Evolutionary conservation across 2,888 invertebrate genomes (phyloP).

Genomic region (Lomographa bimaculata): DNA sequence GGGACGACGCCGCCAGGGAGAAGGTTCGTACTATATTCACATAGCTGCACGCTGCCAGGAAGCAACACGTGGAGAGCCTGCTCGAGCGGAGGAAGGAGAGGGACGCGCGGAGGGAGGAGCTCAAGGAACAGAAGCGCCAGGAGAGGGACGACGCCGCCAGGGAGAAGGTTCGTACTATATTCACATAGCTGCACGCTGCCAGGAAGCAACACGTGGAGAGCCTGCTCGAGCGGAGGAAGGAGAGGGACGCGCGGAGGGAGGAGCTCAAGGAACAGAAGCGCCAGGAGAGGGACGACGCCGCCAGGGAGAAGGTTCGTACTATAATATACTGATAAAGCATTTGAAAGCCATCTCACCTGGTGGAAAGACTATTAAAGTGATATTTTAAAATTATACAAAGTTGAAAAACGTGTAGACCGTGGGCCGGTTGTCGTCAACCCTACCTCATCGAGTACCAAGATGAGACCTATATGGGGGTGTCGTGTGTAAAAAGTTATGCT

Average conservation of each 20-base stretch:
- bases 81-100: constrained; percentile 91
- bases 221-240: constrained; percentile 90
- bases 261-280: constrained; percentile 79
- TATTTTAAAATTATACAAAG: no score
- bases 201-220: constrained; percentile 89
- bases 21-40: no score
- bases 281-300: constrained; percentile 55
- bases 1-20: constrained; percentile 51
- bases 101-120: constrained; percentile 89
- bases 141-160: constrained; percentile 51
- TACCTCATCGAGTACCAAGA: no score
- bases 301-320: constrained; percentile 57
- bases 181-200: constrained; percentile 93
- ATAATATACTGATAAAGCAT: no score
- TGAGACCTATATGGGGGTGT: no score
- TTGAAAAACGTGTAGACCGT: no score
- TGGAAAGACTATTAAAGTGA: no score
- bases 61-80: constrained; percentile 88
- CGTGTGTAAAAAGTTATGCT: no score
- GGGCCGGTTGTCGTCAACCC: no score
- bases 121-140: constrained; percentile 80
- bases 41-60: constrained; percentile 92
- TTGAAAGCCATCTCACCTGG: no score
- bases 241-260: constrained; percentile 92
- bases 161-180: no score